Evolutionary conservation across 2,113 vertebrate genomes (phyloP), one percentile per base, ranked within the genome.

Genomic region (Rhinichthys klamathensis): DNA sequence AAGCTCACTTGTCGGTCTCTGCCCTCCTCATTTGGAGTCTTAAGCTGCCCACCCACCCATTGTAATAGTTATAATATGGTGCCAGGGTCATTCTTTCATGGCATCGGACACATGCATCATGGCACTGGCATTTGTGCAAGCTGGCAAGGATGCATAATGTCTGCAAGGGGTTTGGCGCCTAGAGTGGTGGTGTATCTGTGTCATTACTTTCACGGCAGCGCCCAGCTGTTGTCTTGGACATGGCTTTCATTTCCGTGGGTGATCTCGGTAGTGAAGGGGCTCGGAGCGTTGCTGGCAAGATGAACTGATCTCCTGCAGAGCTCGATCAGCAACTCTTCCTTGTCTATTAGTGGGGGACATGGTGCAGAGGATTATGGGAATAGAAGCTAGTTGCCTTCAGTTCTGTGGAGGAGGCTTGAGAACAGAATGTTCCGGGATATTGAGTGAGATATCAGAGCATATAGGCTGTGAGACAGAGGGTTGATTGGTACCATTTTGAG

Each of bases 201-300:
- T 79, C 82, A 87, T 38, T 83, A 44, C 44, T 79, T 75, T 65
- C 78, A 77, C 25, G 46, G 41, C 46, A 38, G 4, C 16, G 6
- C 60, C 60, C 87, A 85, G 83, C 87, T 88, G 83, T 84, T 85
- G 78, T 74, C 61, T 77, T 85, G 83, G 83, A 81, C 65, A 35
- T 61, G n/a, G 25, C 41, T 74, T 60, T 30, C 2, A 80, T 58
- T 73, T 88, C 61, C 21, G 32, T 49, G 75, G 35, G 61, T 27
- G 86, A 77, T 85, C 44, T 65, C 23, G 30, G 63, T 30, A 27
- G 35, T 70, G 87, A 82, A 49, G 35, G 35, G 21, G 83, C 78
- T 63, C 11, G 8, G 54, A 70, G 65, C 44, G 0, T 16, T 41
- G 15, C 61, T 81, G 79, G 60, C 79, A 63, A 23, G 41, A 65